A percentile compares a stretch with the other conserved stretches of the same genome.
Evolutionary conservation across 2,113 vertebrate genomes (phyloP).

Genomic region (Gasterosteus aculeatus): DNA sequence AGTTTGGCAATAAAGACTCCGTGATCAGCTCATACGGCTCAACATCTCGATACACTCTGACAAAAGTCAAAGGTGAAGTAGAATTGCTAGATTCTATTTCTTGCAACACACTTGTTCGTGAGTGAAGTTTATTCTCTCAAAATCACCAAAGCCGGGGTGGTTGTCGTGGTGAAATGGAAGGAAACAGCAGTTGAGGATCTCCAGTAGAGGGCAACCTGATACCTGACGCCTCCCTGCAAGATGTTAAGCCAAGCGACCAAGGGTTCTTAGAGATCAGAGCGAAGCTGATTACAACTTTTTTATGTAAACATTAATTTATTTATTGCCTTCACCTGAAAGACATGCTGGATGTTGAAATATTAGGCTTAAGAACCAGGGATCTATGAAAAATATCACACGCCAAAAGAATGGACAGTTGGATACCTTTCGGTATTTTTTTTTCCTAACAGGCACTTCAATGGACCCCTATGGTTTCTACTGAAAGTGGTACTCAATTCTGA

Average conservation of each 20-base stretch:
- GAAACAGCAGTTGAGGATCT: slow-evolving; percentile 3
- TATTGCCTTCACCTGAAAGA: slow-evolving; percentile 15
- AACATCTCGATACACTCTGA: not conserved
- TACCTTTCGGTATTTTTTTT: slow-evolving; percentile 17
- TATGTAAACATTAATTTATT: not conserved
- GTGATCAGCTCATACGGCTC: slow-evolving; percentile 1
- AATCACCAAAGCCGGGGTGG: not conserved
- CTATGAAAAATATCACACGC: not conserved
- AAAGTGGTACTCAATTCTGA: not conserved
- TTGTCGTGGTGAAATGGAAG: slow-evolving; percentile 19
- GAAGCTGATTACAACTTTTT: slow-evolving; percentile 5
- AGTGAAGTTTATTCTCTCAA: not conserved
- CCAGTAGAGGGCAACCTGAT: slow-evolving; percentile 61
- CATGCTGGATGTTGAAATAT: not conserved
- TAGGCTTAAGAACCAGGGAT: not conserved
- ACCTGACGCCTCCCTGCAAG: slow-evolving; percentile 35
- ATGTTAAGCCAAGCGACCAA: slow-evolving; percentile 4
- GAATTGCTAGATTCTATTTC: not conserved
- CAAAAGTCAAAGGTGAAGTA: not conserved
- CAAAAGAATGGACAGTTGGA: not conserved
- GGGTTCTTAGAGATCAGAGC: not conserved
- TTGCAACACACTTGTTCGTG: not conserved
- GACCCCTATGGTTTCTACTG: not conserved
- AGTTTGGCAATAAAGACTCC: slow-evolving; percentile 3
- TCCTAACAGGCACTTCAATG: not conserved